These are phyloP conservation scores for Apeira syringaria DNA, from an alignment of 2,888 invertebrate species.

Conservation along the genomic window DNA sequence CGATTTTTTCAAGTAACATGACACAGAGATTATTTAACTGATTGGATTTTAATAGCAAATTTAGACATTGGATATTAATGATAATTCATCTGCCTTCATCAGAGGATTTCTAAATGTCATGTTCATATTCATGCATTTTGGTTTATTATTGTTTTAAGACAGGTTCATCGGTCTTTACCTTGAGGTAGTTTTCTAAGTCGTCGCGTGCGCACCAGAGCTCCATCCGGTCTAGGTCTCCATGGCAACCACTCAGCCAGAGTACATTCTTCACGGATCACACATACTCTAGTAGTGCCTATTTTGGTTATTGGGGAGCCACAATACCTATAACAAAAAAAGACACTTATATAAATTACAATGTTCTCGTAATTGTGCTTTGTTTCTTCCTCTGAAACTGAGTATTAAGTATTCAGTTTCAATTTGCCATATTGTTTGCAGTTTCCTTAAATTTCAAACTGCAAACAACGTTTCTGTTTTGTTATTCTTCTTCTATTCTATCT, in stretches of 20 bases:
- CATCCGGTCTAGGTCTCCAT: conserved; percentile 81
- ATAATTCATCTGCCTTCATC: no score
- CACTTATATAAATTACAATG: no score
- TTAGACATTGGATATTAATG: no score
- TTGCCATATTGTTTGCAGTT: conserved; percentile 3
- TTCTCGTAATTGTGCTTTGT: not conserved
- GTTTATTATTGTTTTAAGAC: no score
- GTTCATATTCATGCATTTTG: no score
- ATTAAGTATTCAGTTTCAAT: conserved; percentile 13
- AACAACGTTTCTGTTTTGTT: no score
- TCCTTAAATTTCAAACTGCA: conserved; percentile 1
- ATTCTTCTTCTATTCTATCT: no score
- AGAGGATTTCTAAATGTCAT: no score
- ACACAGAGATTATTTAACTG: no score
- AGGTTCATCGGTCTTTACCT: no score
- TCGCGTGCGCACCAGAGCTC: conserved; percentile 73
- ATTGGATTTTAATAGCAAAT: no score
- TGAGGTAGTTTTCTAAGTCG: conserved; percentile 67
- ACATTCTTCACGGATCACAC: conserved; percentile 82
- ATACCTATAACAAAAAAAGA: conserved; percentile 42
- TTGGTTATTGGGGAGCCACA: conserved; percentile 54
- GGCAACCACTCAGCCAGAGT: conserved; percentile 83
- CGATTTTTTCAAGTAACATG: not conserved
- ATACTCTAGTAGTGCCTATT: conserved; percentile 69
- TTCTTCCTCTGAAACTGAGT: not conserved